Evolutionary conservation across 2,888 invertebrate species (phyloP).

Genomic region (Zygogramma bicolorata): DNA sequence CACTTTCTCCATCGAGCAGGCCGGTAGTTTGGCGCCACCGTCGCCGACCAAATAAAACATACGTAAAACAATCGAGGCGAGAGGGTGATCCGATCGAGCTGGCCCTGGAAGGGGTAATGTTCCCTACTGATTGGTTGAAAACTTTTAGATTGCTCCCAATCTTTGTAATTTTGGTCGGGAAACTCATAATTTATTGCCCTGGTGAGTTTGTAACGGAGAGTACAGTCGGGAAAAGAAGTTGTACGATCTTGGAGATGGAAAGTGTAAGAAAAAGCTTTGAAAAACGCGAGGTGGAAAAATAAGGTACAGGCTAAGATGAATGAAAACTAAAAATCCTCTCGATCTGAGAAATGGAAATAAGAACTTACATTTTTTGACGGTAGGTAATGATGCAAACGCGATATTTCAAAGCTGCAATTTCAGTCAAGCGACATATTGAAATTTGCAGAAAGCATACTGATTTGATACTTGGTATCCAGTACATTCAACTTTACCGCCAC

Average conservation of each 20-base stretch:
- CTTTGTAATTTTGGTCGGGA: conserved; percentile 65
- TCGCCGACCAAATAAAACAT: conserved; percentile 57
- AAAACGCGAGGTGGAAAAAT: too few relatives aligned
- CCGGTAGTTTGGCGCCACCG: conserved; percentile 52
- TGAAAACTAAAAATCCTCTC: too few relatives aligned
- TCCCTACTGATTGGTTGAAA: conserved; percentile 63
- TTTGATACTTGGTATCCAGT: too few relatives aligned
- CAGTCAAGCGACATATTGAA: too few relatives aligned
- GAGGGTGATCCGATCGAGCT: conserved; percentile 46
- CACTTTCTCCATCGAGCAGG: conserved; percentile 27
- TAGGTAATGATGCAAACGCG: too few relatives aligned
- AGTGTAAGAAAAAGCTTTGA: background rate
- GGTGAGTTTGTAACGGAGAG: conserved; percentile 57
- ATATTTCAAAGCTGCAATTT: too few relatives aligned
- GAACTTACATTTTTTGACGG: too few relatives aligned
- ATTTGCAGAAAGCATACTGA: too few relatives aligned
- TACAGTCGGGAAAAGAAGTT: conserved; percentile 45
- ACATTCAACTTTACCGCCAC: too few relatives aligned
- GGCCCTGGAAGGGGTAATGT: conserved; percentile 57
- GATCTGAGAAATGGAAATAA: too few relatives aligned
- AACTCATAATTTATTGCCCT: conserved; percentile 64
- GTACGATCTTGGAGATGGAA: background rate
- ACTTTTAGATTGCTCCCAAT: conserved; percentile 65
- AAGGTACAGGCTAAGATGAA: too few relatives aligned
- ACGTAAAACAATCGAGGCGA: conserved; percentile 60